A percentile compares a stretch with the other conserved stretches of the same genome.
phyloP scores from a whole-genome alignment of 2,888 invertebrate species.

The Deroplatys truncata region DNA sequence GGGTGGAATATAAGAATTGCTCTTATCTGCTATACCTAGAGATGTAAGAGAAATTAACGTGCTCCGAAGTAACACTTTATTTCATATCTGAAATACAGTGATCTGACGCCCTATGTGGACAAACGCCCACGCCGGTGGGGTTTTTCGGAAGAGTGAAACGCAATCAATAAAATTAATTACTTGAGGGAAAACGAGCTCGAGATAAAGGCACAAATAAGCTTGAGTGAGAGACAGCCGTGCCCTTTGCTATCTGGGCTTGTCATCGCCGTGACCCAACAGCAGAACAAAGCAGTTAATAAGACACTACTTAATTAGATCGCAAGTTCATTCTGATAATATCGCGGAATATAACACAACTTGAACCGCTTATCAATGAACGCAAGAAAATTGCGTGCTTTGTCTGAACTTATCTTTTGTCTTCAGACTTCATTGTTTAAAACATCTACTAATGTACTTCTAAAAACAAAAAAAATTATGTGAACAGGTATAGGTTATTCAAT shows the following conservation, averaged over 20 bases:
- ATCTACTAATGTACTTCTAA: too few species aligned
- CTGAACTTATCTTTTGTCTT: too few species aligned
- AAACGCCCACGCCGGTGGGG: too few species aligned
- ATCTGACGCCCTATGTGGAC: background rate
- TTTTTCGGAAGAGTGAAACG: background rate
- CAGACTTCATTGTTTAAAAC: too few species aligned
- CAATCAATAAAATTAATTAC: background rate
- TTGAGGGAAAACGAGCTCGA: background rate
- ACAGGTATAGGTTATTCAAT: too few species aligned
- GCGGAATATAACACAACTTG: background rate
- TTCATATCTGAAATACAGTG: background rate
- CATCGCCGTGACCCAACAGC: background rate
- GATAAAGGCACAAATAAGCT: background rate
- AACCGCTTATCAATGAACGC: background rate
- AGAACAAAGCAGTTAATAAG: background rate
- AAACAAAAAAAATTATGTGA: too few species aligned
- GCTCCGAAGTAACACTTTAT: too few species aligned
- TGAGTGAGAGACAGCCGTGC: background rate
- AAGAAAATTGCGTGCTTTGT: background rate
- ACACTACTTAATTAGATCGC: background rate
- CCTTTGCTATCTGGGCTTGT: background rate
- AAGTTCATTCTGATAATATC: background rate
- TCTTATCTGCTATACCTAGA: too few species aligned
- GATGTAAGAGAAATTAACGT: too few species aligned
- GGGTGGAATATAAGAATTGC: too few species aligned